phyloP scores from a whole-genome alignment of 2,113 vertebrate genomes.

The Tursiops truncatus region DNA sequence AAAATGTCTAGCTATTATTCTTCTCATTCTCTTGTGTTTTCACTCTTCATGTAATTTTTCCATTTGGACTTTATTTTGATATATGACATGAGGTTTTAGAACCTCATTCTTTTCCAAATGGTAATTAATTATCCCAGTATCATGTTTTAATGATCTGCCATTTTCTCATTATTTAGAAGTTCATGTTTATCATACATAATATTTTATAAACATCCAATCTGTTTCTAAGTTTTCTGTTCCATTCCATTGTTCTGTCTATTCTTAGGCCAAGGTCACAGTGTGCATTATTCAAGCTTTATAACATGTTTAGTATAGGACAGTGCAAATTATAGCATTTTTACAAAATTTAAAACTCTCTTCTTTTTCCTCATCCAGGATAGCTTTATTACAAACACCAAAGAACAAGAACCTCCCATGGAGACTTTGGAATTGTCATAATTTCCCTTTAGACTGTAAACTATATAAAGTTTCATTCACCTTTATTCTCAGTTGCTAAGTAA shows the following conservation, averaged over 20 bases:
- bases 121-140: neutral
- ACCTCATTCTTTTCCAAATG: neutral
- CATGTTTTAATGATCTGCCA: neutral
- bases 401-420: neutral
- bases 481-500: neutral
- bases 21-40: neutral
- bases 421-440: neutral
- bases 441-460: neutral
- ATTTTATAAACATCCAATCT: neutral
- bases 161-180: neutral
- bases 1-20: neutral
- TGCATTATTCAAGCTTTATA: neutral
- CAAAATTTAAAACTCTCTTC: neutral
- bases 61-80: constrained; percentile 14
- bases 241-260: neutral
- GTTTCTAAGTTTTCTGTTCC: neutral
- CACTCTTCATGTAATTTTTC: neutral
- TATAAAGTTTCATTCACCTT: neutral
- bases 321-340: neutral
- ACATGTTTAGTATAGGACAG: neutral
- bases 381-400: constrained; percentile 5
- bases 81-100: neutral
- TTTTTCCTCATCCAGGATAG: neutral
- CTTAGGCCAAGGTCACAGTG: neutral
- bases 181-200: neutral